A percentile compares a stretch with the other conserved stretches of the same genome.
Conservation (phyloP, 2,113 vertebrate genomes). For the Dromas ardeola region DNA sequence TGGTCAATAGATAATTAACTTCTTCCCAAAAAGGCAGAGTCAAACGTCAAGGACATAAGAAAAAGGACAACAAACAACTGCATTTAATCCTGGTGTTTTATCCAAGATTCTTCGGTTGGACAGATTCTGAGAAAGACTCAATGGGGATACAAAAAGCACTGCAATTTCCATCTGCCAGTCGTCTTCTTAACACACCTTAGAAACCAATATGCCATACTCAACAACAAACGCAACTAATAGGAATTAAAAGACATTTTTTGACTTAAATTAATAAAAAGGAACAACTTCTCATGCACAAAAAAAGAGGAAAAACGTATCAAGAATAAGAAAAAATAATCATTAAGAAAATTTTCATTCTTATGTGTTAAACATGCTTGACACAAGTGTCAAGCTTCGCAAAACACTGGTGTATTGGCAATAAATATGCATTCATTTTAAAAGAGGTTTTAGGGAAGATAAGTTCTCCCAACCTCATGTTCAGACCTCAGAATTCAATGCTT, state of each 20-base stretch:
- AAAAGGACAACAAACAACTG: background rate
- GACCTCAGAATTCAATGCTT: background rate
- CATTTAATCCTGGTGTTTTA: background rate
- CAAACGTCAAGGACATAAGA: background rate
- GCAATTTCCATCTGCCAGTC: background rate
- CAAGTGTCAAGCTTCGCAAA: background rate
- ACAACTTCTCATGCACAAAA: background rate
- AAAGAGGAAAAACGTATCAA: background rate
- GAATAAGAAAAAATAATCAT: background rate
- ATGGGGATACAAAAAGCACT: background rate
- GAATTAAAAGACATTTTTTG: background rate
- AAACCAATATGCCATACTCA: background rate
- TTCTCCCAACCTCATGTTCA: background rate
- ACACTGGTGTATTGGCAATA: background rate
- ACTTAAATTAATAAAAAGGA: background rate
- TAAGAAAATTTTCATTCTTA: background rate
- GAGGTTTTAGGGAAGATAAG: background rate
- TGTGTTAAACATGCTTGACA: background rate
- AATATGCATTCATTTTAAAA: background rate
- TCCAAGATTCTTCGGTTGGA: accelerated
- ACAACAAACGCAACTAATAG: background rate
- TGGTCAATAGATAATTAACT: background rate
- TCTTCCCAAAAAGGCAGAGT: background rate
- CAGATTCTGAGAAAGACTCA: background rate
- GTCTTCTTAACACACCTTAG: background rate